Evolutionary conservation across 2,113 vertebrate genomes (phyloP).

Genomic region (Maccullochella peelii): DNA sequence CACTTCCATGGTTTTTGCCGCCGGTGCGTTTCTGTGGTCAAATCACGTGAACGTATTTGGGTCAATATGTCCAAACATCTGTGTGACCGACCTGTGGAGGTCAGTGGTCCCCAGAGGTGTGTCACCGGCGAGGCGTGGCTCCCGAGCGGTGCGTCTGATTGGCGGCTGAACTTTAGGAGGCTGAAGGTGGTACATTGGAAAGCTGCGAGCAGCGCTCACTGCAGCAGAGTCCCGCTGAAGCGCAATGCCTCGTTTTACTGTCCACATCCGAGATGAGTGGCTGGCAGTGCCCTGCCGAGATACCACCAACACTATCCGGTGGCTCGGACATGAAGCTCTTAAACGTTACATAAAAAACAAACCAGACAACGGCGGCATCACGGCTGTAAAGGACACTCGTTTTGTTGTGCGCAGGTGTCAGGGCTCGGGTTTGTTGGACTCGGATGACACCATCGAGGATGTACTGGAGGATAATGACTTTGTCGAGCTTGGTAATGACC

Average conservation of each 20-base stretch:
- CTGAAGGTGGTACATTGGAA: slow-evolving; percentile 47
- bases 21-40: not conserved
- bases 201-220: slow-evolving; percentile 42
- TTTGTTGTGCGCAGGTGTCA: slow-evolving; percentile 93
- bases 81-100: slow-evolving; percentile 43
- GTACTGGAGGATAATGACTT: slow-evolving; percentile 97
- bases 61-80: slow-evolving; percentile 37
- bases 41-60: slow-evolving; percentile 16
- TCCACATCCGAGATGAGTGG: slow-evolving; percentile 96
- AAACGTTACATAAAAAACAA: slow-evolving; percentile 96
- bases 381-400: slow-evolving; percentile 83
- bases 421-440: slow-evolving; percentile 91
- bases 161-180: slow-evolving; percentile 41
- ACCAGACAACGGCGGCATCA: slow-evolving; percentile 93
- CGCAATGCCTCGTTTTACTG: slow-evolving; percentile 92
- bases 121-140: slow-evolving; percentile 55
- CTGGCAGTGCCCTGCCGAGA: slow-evolving; percentile 91
- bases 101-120: slow-evolving; percentile 49
- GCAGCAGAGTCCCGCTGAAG: slow-evolving; percentile 21
- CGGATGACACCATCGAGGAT: slow-evolving; percentile 89
- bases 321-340: slow-evolving; percentile 92
- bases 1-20: not conserved
- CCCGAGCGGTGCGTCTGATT: slow-evolving; percentile 62
- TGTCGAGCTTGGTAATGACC: slow-evolving; percentile 93
- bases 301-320: slow-evolving; percentile 80